Evolutionary conservation across 2,888 invertebrate species (phyloP), one percentile per base, ranked within the genome.

Genomic region (Pelosia muscerda): DNA sequence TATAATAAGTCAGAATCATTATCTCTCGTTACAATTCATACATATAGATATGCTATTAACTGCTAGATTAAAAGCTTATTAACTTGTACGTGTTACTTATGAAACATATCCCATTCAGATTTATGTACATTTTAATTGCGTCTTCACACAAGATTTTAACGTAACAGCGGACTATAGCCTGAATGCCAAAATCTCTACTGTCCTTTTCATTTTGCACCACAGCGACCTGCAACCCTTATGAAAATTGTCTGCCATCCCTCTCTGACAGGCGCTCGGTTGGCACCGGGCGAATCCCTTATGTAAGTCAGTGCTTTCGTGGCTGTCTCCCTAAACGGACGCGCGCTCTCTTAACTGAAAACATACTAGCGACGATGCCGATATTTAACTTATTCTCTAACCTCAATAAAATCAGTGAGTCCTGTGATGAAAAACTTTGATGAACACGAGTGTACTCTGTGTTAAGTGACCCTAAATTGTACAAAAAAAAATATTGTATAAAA

Each of bases 81-180:
- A 90, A 89, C 84, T 83, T 81, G 73, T 76, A 86, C 83, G 84
- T 84, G 86, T 86, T 84, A 84, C 82, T 80, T 80, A 75, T 74
- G 81, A 82, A 87, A 86, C 82, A 85, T 88, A 88, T 89, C 87
- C 88, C 87, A 86, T 87, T 83, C 86, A 86, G 90, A 90, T 91
- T 91, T 88, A 90, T 91, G 88, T 89, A 89, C 88, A 88, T 92
- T 93, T 92, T 94, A 93, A 95, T 94, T 94, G 94, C 91, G 88
- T 89, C 89, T 92, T 92, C 90, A 90, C 89, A 91, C 90, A 90
- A 90, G 90, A 91, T 92, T 91, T 90, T 86, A 87, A 84, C 86
- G 84, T 87, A 88, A 87, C 81, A 87, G 81, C 81, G 77, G 83
- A 83, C 83, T 82, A 83, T 81, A 81, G 86, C 78, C 74, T 87